These are phyloP conservation scores for Sternarchorhynchus goeldii DNA, from an alignment of 2,797 vertebrate species.

Conservation along the genomic window DNA sequence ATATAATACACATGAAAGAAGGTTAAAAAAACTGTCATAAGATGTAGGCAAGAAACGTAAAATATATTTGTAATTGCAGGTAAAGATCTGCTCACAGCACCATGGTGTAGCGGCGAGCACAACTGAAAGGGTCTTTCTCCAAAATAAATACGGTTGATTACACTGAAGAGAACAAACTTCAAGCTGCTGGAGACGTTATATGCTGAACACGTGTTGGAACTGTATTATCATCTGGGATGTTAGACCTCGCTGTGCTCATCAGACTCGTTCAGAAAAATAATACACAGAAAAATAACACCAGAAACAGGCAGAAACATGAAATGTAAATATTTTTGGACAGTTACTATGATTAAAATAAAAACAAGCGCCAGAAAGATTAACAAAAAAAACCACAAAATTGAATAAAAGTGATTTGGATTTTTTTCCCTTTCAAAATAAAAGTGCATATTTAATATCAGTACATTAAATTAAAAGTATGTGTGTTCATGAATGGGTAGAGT, in stretches of 20 bases:
- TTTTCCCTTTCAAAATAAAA: constrained; percentile 70
- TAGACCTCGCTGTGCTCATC: constrained; percentile 67
- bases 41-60: constrained; percentile 33
- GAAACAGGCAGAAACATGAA: constrained; percentile 58
- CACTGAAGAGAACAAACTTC: constrained; percentile 61
- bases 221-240: constrained; percentile 65
- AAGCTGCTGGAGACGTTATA: neutral
- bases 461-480: constrained; percentile 89
- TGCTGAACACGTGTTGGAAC: neutral
- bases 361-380: constrained; percentile 66
- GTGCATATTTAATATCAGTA: constrained; percentile 90
- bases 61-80: constrained; percentile 67
- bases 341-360: constrained; percentile 62
- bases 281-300: constrained; percentile 44
- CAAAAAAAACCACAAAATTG: constrained; percentile 61
- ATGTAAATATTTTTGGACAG: constrained; percentile 64
- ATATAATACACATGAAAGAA: constrained; percentile 67
- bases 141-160: constrained; percentile 78
- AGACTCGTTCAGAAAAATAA: constrained; percentile 43
- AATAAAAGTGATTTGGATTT: constrained; percentile 64
- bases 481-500: constrained; percentile 81
- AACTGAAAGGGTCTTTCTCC: constrained; percentile 74
- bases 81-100: constrained; percentile 76
- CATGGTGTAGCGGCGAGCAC: constrained; percentile 69
- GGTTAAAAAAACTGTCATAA: constrained; percentile 42